These are phyloP conservation scores for Saguinus imperator DNA, from an alignment of 2,113 vertebrate species.

Conservation along the genomic window DNA sequence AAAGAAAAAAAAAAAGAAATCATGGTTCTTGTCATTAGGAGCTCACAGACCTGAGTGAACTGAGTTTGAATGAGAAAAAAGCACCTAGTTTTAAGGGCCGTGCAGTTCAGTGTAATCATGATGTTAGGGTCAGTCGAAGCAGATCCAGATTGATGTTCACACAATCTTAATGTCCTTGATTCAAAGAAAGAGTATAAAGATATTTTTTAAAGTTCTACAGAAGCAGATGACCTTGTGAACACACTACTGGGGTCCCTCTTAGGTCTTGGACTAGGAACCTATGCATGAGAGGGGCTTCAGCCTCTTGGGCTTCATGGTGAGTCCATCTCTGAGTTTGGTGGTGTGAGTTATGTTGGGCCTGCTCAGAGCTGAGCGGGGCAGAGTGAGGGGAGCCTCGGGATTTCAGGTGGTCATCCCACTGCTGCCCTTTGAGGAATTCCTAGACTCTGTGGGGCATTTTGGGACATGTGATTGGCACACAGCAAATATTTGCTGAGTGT, in stretches of 20 bases:
- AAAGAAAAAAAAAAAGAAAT: neutral
- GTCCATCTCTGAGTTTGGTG: neutral
- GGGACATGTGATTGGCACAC: neutral
- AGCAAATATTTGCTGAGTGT: neutral
- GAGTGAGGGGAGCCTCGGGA: neutral
- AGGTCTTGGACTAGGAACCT: neutral
- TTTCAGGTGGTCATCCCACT: neutral
- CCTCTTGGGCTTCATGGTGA: neutral
- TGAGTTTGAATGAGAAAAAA: neutral
- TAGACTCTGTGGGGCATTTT: no score
- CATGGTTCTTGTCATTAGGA: neutral
- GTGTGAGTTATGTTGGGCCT: neutral
- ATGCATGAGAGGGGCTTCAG: fast-evolving
- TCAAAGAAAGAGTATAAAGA: neutral
- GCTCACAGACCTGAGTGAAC: neutral
- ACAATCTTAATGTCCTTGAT: neutral
- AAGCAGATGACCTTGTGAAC: neutral
- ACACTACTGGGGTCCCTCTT: neutral
- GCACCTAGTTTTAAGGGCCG: neutral
- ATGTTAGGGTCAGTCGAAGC: neutral
- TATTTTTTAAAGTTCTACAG: neutral
- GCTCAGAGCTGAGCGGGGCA: fast-evolving
- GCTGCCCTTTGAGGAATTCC: neutral
- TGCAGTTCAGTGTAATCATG: neutral
- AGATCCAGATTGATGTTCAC: neutral